Evolutionary conservation across 2,888 invertebrate species (phyloP).

Genomic region (Octodonta nipae): DNA sequence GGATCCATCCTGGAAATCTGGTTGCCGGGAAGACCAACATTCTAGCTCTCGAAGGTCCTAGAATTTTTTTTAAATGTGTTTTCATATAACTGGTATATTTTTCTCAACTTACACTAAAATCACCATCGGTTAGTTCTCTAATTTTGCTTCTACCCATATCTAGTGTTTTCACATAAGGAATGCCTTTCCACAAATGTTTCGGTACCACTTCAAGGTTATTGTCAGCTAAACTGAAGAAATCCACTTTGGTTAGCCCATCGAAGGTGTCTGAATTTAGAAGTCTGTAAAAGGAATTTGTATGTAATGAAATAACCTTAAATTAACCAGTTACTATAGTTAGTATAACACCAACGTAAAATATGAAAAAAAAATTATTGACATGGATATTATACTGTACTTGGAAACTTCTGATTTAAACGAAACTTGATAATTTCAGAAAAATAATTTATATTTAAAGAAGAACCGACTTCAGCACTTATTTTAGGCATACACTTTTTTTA

Average conservation of each 20-base stretch:
- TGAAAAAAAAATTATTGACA: too few relatives aligned
- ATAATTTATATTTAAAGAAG: too few relatives aligned
- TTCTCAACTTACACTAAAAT: constrained; percentile 54
- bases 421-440: too few relatives aligned
- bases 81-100: too few relatives aligned
- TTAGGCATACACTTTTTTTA: too few relatives aligned
- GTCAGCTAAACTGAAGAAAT: constrained; percentile 67
- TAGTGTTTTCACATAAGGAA: constrained; percentile 65
- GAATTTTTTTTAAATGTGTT: constrained; percentile 15
- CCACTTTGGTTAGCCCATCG: constrained; percentile 57
- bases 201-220: constrained; percentile 66
- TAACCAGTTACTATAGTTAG: too few relatives aligned
- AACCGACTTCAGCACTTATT: too few relatives aligned
- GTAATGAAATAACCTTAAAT: too few relatives aligned
- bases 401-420: too few relatives aligned
- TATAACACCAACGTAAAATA: too few relatives aligned
- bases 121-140: constrained; percentile 55
- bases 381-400: too few relatives aligned
- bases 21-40: constrained; percentile 63
- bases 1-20: constrained; percentile 59
- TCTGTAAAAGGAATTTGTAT: constrained; percentile 46
- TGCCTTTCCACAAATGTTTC: constrained; percentile 56
- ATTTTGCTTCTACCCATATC: constrained; percentile 74
- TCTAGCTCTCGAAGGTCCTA: constrained; percentile 50
- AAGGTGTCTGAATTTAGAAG: constrained; percentile 60